phyloP scores from a whole-genome alignment of 2,113 vertebrate genomes.

The Neotoma lepida region DNA sequence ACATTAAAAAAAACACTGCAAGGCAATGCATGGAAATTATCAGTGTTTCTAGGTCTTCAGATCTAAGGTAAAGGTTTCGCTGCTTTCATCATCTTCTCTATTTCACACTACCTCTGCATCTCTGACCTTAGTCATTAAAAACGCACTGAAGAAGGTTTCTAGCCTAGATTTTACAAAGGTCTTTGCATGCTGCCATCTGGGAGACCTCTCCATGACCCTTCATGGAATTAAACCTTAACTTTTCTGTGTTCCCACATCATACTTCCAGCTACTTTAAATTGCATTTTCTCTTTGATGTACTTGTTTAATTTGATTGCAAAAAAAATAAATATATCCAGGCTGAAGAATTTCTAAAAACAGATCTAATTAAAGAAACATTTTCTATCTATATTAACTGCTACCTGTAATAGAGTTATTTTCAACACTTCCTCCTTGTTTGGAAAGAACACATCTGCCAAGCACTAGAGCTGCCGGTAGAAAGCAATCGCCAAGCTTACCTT shows the following conservation, averaged over 20 bases:
- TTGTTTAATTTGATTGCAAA: conserved; percentile 50
- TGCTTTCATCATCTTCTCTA: conserved; percentile 34
- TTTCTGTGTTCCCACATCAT: conserved; percentile 7
- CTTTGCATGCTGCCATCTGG: not conserved
- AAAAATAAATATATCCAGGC: not conserved
- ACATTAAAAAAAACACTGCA: not conserved
- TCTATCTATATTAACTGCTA: not conserved
- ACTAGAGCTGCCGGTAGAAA: conserved; percentile 9
- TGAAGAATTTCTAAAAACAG: conserved; percentile 48
- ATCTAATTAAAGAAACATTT: not conserved
- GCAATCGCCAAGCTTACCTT: conserved; percentile 56
- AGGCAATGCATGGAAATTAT: conserved; percentile 19
- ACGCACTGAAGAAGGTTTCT: not conserved
- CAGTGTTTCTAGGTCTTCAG: conserved; percentile 36
- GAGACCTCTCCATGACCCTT: conserved; percentile 29
- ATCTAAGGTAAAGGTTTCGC: not conserved
- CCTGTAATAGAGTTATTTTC: conserved; percentile 34
- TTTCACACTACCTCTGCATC: not conserved
- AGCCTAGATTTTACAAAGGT: not conserved
- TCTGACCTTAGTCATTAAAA: conserved; percentile 42
- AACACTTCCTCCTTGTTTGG: not conserved
- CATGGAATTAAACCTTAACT: conserved; percentile 38
- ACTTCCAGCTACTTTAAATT: conserved; percentile 35
- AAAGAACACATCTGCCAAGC: conserved; percentile 31
- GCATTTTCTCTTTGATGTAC: conserved; percentile 50